Conservation (phyloP, 1,140 invertebrate species). For the Acromyrmex echinatior region DNA sequence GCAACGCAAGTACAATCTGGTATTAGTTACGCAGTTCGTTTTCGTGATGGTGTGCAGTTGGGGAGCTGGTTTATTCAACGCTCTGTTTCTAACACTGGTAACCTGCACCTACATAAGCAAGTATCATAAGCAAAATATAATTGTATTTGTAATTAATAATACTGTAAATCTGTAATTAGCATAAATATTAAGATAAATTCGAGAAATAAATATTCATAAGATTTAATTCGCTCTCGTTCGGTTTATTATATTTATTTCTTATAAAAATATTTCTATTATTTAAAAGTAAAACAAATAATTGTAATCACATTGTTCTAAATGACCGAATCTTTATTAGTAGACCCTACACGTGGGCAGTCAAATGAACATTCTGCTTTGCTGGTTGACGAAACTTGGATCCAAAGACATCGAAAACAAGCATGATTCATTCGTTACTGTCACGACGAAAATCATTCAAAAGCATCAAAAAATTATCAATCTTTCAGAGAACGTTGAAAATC, state of each 20-base stretch:
- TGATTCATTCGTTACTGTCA: background rate
- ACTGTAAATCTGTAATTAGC: background rate
- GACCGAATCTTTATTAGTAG: constrained; percentile 13
- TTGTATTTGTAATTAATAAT: background rate
- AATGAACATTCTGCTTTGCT: constrained; percentile 23
- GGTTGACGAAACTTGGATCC: background rate
- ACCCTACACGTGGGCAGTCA: constrained; percentile 36
- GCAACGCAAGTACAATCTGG: constrained; percentile 16
- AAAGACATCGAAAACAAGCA: background rate
- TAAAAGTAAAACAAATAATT: background rate
- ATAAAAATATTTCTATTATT: background rate
- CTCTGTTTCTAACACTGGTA: constrained; percentile 51
- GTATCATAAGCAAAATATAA: constrained; percentile 23
- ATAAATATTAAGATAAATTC: background rate
- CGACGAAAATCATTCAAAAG: constrained; percentile 32
- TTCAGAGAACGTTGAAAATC: background rate
- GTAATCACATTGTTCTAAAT: background rate
- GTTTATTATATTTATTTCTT: background rate
- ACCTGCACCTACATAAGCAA: constrained; percentile 38
- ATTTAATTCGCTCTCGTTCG: background rate
- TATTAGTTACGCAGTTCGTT: constrained; percentile 35
- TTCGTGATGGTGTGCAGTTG: constrained; percentile 33
- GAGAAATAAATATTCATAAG: background rate
- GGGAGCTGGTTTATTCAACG: constrained; percentile 50
- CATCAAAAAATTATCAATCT: constrained; percentile 47